Evolutionary conservation across 2,113 vertebrate species (phyloP), one percentile per base, ranked within the genome.

Genomic region (Petromus typicus): DNA sequence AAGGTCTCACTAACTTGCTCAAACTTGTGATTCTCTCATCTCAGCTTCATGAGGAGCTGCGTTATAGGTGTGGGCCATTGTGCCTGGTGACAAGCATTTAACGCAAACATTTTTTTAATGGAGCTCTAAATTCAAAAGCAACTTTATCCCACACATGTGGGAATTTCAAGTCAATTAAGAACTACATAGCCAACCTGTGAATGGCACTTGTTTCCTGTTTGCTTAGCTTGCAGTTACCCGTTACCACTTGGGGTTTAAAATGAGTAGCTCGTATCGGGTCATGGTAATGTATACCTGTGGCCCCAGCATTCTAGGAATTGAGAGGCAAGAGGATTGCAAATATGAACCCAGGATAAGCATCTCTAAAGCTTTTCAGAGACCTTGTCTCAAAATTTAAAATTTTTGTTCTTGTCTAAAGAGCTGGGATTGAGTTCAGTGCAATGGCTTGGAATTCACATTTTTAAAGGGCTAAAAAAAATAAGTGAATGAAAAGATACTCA

Each of bases 401-500:
- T 32, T 64, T 64, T 27, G 11, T 66, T 67, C n/a, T 67, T 18
- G 56, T 57, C 20, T 57, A 57, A n/a, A 67, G 25, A 37, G n/a
- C 67, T 37, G n/a, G n/a, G 2, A 40, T 71, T 8, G 10, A 71
- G 67, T 18, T 71, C 7, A 71, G n/a, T 10, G 20, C 17, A 40
- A 40, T 40, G n/a, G n/a, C n/a, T 8, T 71, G 20, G 18, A 71
- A 40, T 71, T 71, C n/a, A 71, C 22, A 40, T 20, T 71, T 71
- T 23, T 40, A 71, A 40, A 22, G 37, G 22, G 10, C 48, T 90
- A 75, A 89, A 89, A 91, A 96, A 89, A 91, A 96, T 54, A 83
- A 91, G 22, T 23, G 59, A 2, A 79, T 86, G 61, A 94, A 82
- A 94, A 97, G 75, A 91, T 78, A 25, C 17, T 82, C 56, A 93